Percentiles rank a stretch among this genome's conserved stretches.
Conservation (phyloP, 2,797 vertebrate species). For the Neosilurus hyrtlii region DNA sequence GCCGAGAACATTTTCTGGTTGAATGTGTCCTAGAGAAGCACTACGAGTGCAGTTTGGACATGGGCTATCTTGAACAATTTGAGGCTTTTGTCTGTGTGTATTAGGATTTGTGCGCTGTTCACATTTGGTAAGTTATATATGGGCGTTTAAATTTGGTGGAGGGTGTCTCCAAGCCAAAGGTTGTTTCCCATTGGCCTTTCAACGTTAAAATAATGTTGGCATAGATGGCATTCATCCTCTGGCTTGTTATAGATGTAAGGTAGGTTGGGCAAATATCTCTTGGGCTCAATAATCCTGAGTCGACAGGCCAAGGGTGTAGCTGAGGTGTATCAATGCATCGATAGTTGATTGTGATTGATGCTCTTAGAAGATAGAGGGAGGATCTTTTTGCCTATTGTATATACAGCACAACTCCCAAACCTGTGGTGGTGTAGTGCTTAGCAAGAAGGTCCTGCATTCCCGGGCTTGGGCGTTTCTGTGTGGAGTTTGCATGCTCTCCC, state of each 20-base stretch:
- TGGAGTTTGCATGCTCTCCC: too few relatives aligned
- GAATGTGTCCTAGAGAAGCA: neutral
- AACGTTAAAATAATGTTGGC: neutral
- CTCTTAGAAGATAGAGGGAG: neutral
- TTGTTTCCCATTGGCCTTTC: neutral
- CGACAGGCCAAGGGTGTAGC: neutral
- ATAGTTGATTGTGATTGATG: neutral
- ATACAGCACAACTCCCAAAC: neutral
- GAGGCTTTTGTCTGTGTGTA: neutral
- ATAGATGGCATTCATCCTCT: neutral
- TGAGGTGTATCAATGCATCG: neutral
- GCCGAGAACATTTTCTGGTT: neutral
- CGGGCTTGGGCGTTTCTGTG: too few relatives aligned
- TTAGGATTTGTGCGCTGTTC: neutral
- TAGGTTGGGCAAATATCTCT: neutral
- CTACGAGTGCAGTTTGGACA: neutral
- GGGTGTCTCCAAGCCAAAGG: neutral
- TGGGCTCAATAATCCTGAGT: neutral
- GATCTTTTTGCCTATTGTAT: neutral
- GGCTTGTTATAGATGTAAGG: neutral
- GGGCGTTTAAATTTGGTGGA: neutral
- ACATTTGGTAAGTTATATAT: neutral
- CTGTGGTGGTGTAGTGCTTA: too few relatives aligned
- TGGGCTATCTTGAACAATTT: neutral
- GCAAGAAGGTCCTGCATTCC: too few relatives aligned